Conservation (phyloP, 2,888 invertebrate species). For the Junonia oenone region DNA sequence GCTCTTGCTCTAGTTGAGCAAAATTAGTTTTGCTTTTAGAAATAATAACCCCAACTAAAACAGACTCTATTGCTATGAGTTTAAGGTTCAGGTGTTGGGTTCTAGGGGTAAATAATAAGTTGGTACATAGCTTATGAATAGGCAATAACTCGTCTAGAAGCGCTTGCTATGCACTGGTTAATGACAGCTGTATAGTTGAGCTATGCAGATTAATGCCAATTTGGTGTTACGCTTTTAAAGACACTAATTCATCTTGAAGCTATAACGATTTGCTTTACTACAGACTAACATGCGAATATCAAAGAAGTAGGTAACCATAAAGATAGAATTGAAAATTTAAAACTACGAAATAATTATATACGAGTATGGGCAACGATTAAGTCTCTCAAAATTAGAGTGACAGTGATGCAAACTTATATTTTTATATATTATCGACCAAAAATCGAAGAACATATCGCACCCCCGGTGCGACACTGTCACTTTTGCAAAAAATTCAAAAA, state of each 20-base stretch:
- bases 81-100: slow-evolving; percentile 5
- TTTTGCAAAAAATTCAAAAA: too few species aligned
- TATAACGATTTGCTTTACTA: too few species aligned
- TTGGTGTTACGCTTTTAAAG: slow-evolving; percentile 37
- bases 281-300: too few species aligned
- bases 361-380: too few species aligned
- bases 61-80: slow-evolving; percentile 5
- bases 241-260: not conserved
- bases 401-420: too few species aligned
- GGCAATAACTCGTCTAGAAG: slow-evolving; percentile 61
- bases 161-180: slow-evolving; percentile 50
- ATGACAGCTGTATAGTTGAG: slow-evolving; percentile 57
- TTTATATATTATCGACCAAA: too few species aligned
- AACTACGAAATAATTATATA: too few species aligned
- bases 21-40: slow-evolving; percentile 20
- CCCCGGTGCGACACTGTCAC: too few species aligned
- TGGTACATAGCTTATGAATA: slow-evolving; percentile 47
- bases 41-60: slow-evolving; percentile 8
- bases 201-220: slow-evolving; percentile 62
- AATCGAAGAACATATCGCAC: too few species aligned
- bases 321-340: too few species aligned
- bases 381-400: too few species aligned
- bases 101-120: slow-evolving; percentile 6
- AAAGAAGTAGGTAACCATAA: too few species aligned
- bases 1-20: slow-evolving; percentile 23